These are phyloP conservation scores for Orthonevra nobilis DNA, from an alignment of 2,888 invertebrate genomes.

Conservation along the genomic window DNA sequence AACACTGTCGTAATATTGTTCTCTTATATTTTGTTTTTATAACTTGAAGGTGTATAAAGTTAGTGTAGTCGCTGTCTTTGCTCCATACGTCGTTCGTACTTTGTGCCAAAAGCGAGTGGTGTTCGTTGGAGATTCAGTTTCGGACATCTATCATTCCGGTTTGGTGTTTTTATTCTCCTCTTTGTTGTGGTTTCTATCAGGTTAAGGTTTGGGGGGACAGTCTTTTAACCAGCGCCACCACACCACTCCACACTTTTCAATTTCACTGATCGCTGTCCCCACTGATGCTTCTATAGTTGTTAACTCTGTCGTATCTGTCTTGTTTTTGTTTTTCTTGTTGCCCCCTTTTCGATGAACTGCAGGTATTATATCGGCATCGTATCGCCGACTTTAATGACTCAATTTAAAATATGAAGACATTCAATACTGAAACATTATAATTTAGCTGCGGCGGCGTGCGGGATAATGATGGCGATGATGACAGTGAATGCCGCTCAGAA, in stretches of 20 bases:
- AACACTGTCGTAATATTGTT: conserved; percentile 40
- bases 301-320: conserved; percentile 45
- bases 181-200: conserved; percentile 17
- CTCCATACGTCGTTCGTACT: conserved; percentile 15
- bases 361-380: conserved; percentile 56
- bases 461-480: conserved; percentile 20
- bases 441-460: conserved; percentile 36
- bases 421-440: conserved; percentile 66
- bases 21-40: conserved; percentile 19
- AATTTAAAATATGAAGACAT: conserved; percentile 68
- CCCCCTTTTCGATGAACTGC: conserved; percentile 45
- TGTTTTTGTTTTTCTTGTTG: conserved; percentile 10
- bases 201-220: conserved; percentile 25
- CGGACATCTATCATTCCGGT: conserved; percentile 66
- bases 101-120: conserved; percentile 42
- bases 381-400: conserved; percentile 68
- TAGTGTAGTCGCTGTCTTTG: conserved; percentile 17
- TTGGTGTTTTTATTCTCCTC: conserved; percentile 49
- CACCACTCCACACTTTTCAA: neutral
- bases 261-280: conserved; percentile 15
- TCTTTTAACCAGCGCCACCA: conserved; percentile 22
- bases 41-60: conserved; percentile 16
- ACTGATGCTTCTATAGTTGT: conserved; percentile 58
- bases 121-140: conserved; percentile 35
- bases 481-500: conserved; percentile 31